Conservation (phyloP, 2,797 vertebrate species). For the Bradypus variegatus region DNA sequence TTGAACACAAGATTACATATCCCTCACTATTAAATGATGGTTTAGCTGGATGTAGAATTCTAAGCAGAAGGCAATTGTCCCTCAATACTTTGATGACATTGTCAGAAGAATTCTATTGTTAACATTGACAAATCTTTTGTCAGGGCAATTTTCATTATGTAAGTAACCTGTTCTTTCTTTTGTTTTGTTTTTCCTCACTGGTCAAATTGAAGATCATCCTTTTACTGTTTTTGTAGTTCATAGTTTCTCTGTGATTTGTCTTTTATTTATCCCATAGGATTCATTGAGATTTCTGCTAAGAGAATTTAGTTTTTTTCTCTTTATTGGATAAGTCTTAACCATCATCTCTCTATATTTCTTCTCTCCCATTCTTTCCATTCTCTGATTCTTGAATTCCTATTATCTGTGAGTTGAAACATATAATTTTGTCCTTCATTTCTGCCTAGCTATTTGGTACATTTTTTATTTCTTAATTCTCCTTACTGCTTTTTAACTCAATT, state of each 20-base stretch:
- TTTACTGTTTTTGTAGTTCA: not conserved
- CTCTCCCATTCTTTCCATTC: not conserved
- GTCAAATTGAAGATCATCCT: not conserved
- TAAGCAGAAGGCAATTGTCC: not conserved
- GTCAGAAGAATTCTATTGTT: not conserved
- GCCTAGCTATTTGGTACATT: not conserved
- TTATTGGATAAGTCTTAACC: not conserved
- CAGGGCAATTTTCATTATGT: not conserved
- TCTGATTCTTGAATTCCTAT: not conserved
- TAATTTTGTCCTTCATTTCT: not conserved
- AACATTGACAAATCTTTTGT: not conserved
- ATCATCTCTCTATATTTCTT: not conserved
- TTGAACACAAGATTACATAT: not conserved
- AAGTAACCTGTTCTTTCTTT: not conserved
- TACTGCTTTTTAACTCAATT: not conserved
- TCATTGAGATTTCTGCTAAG: not conserved
- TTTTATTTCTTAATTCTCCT: not conserved
- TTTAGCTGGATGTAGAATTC: not conserved
- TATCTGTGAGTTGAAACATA: not conserved
- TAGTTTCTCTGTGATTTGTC: not conserved
- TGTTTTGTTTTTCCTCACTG: not conserved
- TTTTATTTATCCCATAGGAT: not conserved
- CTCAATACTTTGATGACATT: not conserved
- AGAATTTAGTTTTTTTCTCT: not conserved
- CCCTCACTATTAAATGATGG: not conserved